Base-by-base conservation (phyloP, 37 sponge, comb jelly and placozoan genomes). In the Cliona cf. orientalis region DNA sequence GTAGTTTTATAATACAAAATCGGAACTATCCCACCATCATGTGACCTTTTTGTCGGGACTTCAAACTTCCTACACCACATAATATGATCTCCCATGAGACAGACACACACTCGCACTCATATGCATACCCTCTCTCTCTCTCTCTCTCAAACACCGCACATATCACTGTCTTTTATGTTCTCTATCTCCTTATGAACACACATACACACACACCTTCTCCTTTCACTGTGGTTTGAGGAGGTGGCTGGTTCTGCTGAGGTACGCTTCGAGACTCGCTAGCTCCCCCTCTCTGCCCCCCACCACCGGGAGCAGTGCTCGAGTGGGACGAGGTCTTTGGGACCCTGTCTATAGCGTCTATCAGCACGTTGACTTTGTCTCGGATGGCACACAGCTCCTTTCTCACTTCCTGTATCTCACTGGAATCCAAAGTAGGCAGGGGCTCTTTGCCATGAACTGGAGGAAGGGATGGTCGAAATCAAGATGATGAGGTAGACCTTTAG, bases 361-460 rank as follows among this genome's bases (percentile, higher is more conserved):
- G 46, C 1, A 58, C 28, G 46, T 87, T 92, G 41, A 92, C 89
- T 42, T 80, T 92, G 58, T 92, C 68, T 72, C 92, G 45, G 25
- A 92, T 75, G 46, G 25, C 39, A 5, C 39, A 45, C 7, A 92
- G 89, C 42, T 92, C 92, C 22, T 37, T 76, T 45, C 77, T 83
- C 29, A 91, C 61, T n/a, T 82, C 79, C 49, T 75, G 69, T 5
- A 74, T 77, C 71, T 81, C 72, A 33, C 49, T 63, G 45, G 70
- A 59, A 42, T 67, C 70, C 26, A 74, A 42, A 3, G 46, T 80
- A 0, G 89, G 76, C 69, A 79, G 55, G 9, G 74, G 76, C 42
- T 69, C 82, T 9, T 62, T 56, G n/a, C 71, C 87, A 62, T 79
- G 80, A 37, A 88, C 78, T 82, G 65, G 55, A 69, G 63, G 26